Conservation (phyloP, 2,888 invertebrate species). For the Myopa testacea region DNA sequence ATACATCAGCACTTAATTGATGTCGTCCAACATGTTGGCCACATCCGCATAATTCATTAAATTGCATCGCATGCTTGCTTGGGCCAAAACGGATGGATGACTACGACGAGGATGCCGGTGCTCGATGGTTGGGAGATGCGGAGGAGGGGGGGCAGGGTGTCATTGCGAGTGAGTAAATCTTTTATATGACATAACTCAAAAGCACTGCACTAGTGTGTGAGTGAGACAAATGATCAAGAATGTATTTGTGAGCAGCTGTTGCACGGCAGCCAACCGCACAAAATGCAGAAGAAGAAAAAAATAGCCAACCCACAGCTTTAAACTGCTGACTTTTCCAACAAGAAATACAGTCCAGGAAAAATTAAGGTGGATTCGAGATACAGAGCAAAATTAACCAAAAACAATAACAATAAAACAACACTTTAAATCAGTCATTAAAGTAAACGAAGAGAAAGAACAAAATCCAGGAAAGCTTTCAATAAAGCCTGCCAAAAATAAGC, state of each 20-base stretch:
- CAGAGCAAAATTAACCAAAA: background rate
- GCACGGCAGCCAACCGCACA: slow-evolving; percentile 21
- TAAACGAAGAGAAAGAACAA: background rate
- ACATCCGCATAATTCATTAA: slow-evolving; percentile 41
- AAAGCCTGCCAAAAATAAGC: background rate
- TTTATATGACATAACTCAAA: slow-evolving; percentile 26
- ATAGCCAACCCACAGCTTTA: background rate
- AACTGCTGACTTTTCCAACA: background rate
- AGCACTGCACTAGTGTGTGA: background rate
- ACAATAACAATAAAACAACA: background rate
- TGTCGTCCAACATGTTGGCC: slow-evolving; percentile 34
- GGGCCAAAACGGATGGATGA: background rate
- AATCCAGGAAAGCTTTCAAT: background rate
- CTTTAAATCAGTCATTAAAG: no score
- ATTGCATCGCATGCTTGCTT: slow-evolving; percentile 22
- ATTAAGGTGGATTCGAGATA: slow-evolving; percentile 7
- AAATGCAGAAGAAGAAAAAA: slow-evolving; percentile 3
- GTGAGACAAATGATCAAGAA: slow-evolving; percentile 27
- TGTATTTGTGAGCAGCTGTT: slow-evolving; percentile 15
- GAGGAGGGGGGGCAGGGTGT: background rate
- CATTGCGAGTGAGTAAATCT: slow-evolving; percentile 17
- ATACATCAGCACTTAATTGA: slow-evolving; percentile 39
- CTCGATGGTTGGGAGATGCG: background rate
- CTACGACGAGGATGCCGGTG: background rate
- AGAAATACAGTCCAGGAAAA: background rate